phyloP scores from a whole-genome alignment of 1,140 invertebrate genomes.

The Sipha flava region DNA sequence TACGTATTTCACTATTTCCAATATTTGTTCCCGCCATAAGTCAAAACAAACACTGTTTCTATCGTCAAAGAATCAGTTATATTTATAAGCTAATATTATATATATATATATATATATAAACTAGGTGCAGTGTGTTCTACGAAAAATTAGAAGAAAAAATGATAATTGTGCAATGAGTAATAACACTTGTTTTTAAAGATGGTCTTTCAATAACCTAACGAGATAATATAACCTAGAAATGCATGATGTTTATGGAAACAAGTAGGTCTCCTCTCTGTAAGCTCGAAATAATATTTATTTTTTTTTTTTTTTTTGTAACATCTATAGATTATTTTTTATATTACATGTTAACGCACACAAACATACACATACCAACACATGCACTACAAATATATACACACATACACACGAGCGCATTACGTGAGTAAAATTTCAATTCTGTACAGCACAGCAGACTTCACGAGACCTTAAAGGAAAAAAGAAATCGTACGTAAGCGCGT shows the following conservation, averaged over 20 bases:
- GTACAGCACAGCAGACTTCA: neutral
- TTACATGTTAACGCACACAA: neutral
- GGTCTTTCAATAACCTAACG: neutral
- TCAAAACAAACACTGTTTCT: conserved; percentile 13
- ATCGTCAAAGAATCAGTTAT: neutral
- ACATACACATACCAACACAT: neutral
- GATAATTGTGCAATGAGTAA: neutral
- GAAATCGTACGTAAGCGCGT: neutral
- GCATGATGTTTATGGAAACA: neutral
- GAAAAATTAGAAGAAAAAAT: neutral
- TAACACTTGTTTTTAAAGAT: neutral
- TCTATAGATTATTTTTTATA: neutral
- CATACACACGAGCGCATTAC: neutral
- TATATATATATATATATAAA: too few relatives aligned
- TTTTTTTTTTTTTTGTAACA: too few relatives aligned
- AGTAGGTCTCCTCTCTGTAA: neutral
- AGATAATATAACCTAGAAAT: neutral
- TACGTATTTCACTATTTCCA: neutral
- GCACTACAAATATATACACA: neutral
- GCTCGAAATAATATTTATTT: neutral
- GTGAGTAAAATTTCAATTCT: neutral
- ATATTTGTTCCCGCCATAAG: conserved; percentile 18
- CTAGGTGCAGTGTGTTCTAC: neutral
- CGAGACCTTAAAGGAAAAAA: neutral
- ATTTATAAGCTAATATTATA: too few relatives aligned